phyloP scores from a whole-genome alignment of 1,140 invertebrate genomes.

The Anoplolepis gracilipes region DNA sequence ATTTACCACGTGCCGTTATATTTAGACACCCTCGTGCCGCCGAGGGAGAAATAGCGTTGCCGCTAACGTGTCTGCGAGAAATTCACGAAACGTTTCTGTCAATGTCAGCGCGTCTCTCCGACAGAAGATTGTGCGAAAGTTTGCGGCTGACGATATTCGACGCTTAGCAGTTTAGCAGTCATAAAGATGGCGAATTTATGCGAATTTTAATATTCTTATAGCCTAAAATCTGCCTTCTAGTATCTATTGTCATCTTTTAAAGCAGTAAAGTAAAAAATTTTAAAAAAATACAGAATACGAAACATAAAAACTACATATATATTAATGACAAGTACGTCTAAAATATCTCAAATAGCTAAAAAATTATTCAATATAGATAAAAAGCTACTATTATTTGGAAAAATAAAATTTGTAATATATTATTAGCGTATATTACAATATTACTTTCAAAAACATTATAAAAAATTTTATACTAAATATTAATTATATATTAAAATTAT shows the following conservation, averaged over 20 bases:
- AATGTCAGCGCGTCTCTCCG: constrained; percentile 32
- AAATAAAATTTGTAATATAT: background rate
- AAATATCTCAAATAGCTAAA: too few species aligned
- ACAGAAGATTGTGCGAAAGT: constrained; percentile 1
- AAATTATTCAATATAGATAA: background rate
- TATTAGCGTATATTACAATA: background rate
- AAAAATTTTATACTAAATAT: too few species aligned
- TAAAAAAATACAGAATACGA: background rate
- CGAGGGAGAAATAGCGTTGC: constrained; percentile 17
- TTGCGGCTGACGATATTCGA: constrained; percentile 25
- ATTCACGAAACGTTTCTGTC: constrained; percentile 49
- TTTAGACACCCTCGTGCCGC: constrained; percentile 43
- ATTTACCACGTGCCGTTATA: constrained; percentile 47
- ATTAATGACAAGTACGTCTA: background rate
- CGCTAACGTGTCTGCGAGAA: constrained; percentile 31
- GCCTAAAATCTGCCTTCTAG: background rate
- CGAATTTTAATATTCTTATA: background rate
- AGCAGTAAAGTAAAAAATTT: background rate
- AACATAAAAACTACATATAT: background rate
- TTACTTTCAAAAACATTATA: background rate
- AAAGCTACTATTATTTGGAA: background rate
- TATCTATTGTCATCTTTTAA: background rate
- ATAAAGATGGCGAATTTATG: background rate
- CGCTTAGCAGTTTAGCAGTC: background rate
- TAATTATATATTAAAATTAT: too few species aligned